Conservation (phyloP, 2,797 vertebrate genomes). For the Coregonus suidteri region DNA sequence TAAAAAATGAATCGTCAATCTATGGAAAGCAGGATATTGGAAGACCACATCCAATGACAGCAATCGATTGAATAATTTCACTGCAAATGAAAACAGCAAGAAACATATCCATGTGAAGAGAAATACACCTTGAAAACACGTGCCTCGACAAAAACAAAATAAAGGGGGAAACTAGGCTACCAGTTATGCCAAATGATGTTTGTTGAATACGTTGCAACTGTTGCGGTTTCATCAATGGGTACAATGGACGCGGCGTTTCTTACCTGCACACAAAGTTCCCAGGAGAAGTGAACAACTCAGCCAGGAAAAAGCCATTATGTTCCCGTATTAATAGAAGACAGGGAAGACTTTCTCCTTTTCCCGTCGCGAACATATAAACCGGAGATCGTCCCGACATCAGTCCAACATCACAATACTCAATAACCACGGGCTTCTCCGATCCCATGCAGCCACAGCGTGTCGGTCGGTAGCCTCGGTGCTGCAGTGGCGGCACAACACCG, state of each 20-base stretch:
- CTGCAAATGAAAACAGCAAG: neutral
- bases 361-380: constrained; percentile 74
- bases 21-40: neutral
- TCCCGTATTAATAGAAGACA: constrained; percentile 75
- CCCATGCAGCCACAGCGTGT: constrained; percentile 51
- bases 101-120: neutral
- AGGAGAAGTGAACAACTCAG: constrained; percentile 94
- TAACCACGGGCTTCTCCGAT: constrained; percentile 68
- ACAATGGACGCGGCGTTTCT: constrained; percentile 40
- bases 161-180: neutral
- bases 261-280: constrained; percentile 96
- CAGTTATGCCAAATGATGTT: no score
- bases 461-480: constrained; percentile 62
- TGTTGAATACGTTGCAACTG: neutral
- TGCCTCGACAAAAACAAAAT: neutral
- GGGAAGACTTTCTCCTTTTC: constrained; percentile 59
- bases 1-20: neutral
- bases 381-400: constrained; percentile 59
- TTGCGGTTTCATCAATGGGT: neutral
- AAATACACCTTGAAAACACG: neutral
- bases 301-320: constrained; percentile 95
- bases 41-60: neutral
- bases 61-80: neutral
- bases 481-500: constrained; percentile 68
- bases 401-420: constrained; percentile 50